Base-by-base conservation (phyloP, 2,888 invertebrate genomes). In the Drosophila kambysellisi region DNA sequence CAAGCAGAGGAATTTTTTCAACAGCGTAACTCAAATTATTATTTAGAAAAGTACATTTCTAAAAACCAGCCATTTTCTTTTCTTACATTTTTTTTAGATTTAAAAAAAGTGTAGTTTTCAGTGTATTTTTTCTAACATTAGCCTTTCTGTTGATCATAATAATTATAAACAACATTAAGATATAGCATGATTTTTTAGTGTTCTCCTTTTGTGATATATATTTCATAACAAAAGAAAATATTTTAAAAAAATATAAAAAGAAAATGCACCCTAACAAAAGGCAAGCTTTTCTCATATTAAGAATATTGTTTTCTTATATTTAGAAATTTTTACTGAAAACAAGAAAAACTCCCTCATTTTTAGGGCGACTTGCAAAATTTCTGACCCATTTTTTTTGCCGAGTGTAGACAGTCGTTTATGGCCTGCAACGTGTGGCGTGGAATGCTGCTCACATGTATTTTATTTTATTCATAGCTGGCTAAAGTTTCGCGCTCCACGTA, bases 401-500 rank as follows among this genome's bases (percentile, higher is more conserved):
- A 4, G 25, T 46, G 15, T 15, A 25, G 29, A 8, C 25, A 15
- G 20, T 46, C 46, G 20, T 2, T 1, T 15, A 8, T 46, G 41
- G 20, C 41, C 20, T 20, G 20, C 41, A 5, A 11, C 11, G 41
- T 5, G 9, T 11, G 5, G 41, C n/a, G 11, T 43, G 15, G n/a
- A 11, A 51, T 15, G 11, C 35, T 41, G 7, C 7, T 43, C 4
- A 11, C 12, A 25, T 57, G 11, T 39, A 25, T 25, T 35, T 48
- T 37, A 46, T 58, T 33, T 30, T n/a, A 37, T 48, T 62, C 56
- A 25, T n/a, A 41, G 56, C 33, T 51, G 37, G 37, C 25, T 8
- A 57, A 79, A 75, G 59, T 71, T 75, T 60, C 61, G 7, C 61
- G 51, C 51, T 54, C 70, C 56, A 67, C 70, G 52, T 53, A 61